Base-by-base conservation (phyloP, 2,113 vertebrate genomes). In the Bufo gargarizans region DNA sequence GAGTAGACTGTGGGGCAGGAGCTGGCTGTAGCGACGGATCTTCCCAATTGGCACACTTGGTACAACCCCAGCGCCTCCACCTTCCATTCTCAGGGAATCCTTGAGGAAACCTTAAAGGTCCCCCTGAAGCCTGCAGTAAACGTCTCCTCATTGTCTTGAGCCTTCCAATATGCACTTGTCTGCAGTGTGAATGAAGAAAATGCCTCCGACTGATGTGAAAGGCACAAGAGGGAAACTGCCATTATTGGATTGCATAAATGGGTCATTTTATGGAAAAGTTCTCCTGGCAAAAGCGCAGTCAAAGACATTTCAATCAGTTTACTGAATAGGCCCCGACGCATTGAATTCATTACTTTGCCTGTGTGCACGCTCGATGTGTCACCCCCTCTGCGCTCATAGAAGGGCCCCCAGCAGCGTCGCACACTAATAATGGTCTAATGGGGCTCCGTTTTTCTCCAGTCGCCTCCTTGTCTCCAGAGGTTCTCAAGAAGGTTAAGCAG, bases 391-490 rank as follows among this genome's bases (percentile, higher is more conserved):
- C 47, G 22, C 20, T 12, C 22, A 22, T 50, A 45, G 20, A 76
- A 19, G 69, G 20, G 67, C 74, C 63, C 50, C 47, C 3, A 17
- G 13, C 69, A 86, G 50, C 77, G 77, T 86, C 63, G 33, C 72
- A 22, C 72, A 86, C 55, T 86, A 63, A 86, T 86, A 77, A 86
- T 22, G 7, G 50, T 77, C 63, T 77, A 77, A 86, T 63, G 84
- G 69, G 72, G 19, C 43, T 50, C 12, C 6, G 14, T 71, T 84
- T 33, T 55, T 77, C 20, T 77, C 45, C 72, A 4, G 55, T 58
- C 4, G 17, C 84, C 22, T 43, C 55, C 1, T 77, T 47, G 14
- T 19, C 56, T 80, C 22, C 82, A 55, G 13, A 84, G 63, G 82
- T n/a, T 67, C 71, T 58, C 14, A 20, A 8, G 63, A 69, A 56